Base-by-base conservation (phyloP, 2,888 invertebrate species). In the Halictus quadricinctus region DNA sequence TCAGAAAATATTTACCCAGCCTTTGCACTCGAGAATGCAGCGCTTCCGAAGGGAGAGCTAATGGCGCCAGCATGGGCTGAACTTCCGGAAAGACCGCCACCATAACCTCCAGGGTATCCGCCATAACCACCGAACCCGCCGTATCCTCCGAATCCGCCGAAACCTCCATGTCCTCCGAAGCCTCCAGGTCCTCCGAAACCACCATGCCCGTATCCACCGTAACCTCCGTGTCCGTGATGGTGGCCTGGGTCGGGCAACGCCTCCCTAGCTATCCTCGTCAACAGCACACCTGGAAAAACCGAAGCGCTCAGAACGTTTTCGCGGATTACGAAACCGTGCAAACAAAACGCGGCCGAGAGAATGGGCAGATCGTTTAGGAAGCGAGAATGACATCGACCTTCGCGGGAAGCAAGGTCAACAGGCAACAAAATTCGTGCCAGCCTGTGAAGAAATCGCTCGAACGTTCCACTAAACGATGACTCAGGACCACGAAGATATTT, bases 11-110 rank as follows among this genome's bases (percentile, higher is more conserved):
- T 58, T 86, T 87, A 92, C 91, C 89, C 89, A 48, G 91, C 64
- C 25, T 80, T 88, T 0, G 91, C 81, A 36, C 25, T 80, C 10
- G 92, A 85, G 72, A 87, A 92, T 3, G 91, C 82, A 8, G 84
- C 90, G 48, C 88, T 80, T 36, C 92, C 92, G 29, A 89, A 91
- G 0, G 92, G 91, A 1, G 90, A 86, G 79, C 76, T 89, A 41
- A 90, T 81, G n/a, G 92, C 36, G 0, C 87, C 91, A n/a, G 91
- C 84, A 10, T 83, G 82, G 2, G 90, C 89, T 0, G 80, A 84
- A 41, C 89, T 87, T 5, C 86, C 87, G 0, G 89, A 69, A 10
- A 78, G 74, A 0, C 77, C 60, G 64, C 84, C 79, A 10, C 85
- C 79, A 7, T 81, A 74, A 6, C 87, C 87, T 25, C 88, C 83